Base-by-base conservation (phyloP, 2,888 invertebrate species). In the Phanerotoma sp. region DNA sequence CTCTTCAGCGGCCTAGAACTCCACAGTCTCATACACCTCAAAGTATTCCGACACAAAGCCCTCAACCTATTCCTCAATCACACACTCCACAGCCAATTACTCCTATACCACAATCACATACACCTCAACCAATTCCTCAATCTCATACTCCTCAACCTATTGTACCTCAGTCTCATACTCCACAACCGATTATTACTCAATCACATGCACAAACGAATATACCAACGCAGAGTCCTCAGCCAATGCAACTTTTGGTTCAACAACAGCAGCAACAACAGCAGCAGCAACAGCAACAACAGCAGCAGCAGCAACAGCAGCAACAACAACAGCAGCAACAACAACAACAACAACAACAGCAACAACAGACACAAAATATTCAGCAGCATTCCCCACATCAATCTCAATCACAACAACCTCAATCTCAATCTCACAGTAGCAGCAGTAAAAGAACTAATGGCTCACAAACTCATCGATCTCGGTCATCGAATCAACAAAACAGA, bases 21-120 rank as follows among this genome's bases (percentile, higher is more conserved):
- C 83, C 81, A 3, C 78, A 80, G 35, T 78, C 80, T 3, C 73
- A 73, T 35, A 69, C 73, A 2, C 69, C 73, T 2, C 75, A 74
- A 47, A 72, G 67, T 47, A 66, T 74, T 50, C 67, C 71, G 9
- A 74, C 71, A 1, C 73, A 72, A 13, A 72, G 72, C 47, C 74
- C 77, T 1, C 75, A 75, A 30, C 75, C 77, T 5, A 78, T 81
- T 67, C 79, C 80, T 1, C 66, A 67, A 44, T 61, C 57, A 16
- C 69, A 70, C 21, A 71, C 73, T 1, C 72, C 71, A 0, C 73
- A 73, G 37, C 72, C 74, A 71, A 30, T 67, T 68, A 71, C 74
- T 1, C 69, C 74, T 3, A 75, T 74, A 25, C 73, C 74, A 15
- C 74, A 73, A 15, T 69, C 62, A 15, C 56, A 41, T 22, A 44